These are phyloP conservation scores for Trichomycterus rosablanca DNA, from an alignment of 2,113 vertebrate species.

Conservation along the genomic window DNA sequence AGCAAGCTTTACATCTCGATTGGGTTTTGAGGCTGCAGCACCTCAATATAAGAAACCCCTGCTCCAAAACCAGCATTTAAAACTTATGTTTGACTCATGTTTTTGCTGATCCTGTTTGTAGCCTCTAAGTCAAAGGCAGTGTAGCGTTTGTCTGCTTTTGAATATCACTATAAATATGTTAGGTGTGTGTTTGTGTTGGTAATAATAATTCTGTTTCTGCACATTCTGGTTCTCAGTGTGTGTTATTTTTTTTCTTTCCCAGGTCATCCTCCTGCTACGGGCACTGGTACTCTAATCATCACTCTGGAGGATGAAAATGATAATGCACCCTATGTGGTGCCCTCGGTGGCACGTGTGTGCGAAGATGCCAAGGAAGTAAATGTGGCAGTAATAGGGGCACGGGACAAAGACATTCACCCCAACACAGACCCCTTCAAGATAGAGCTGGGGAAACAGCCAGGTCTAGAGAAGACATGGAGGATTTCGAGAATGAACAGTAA, in stretches of 20 bases:
- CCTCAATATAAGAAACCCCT: too few relatives aligned
- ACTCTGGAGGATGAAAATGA: slow-evolving; percentile 89
- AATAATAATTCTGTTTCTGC: too few relatives aligned
- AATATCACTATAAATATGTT: too few relatives aligned
- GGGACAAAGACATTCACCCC: slow-evolving; percentile 85
- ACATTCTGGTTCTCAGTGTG: too few relatives aligned
- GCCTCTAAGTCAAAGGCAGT: too few relatives aligned
- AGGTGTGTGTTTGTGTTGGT: too few relatives aligned
- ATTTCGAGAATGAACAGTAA: slow-evolving; percentile 90
- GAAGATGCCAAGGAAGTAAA: slow-evolving; percentile 86
- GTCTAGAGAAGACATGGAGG: slow-evolving; percentile 89
- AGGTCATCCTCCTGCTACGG: slow-evolving; percentile 88
- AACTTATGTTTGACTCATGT: too few relatives aligned
- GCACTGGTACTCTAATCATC: slow-evolving; percentile 86
- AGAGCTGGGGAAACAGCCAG: slow-evolving; percentile 83
- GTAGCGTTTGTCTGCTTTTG: too few relatives aligned
- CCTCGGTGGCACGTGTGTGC: slow-evolving; percentile 81
- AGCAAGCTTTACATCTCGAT: too few relatives aligned
- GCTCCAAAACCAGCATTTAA: too few relatives aligned
- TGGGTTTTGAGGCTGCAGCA: too few relatives aligned
- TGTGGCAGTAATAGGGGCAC: slow-evolving; percentile 80
- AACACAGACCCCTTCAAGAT: slow-evolving; percentile 92
- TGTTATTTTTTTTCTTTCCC: slow-evolving; percentile 3
- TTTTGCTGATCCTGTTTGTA: too few relatives aligned
- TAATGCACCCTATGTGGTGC: slow-evolving; percentile 85